Conservation (phyloP, 2,888 invertebrate species). For the Endomychus coccineus region DNA sequence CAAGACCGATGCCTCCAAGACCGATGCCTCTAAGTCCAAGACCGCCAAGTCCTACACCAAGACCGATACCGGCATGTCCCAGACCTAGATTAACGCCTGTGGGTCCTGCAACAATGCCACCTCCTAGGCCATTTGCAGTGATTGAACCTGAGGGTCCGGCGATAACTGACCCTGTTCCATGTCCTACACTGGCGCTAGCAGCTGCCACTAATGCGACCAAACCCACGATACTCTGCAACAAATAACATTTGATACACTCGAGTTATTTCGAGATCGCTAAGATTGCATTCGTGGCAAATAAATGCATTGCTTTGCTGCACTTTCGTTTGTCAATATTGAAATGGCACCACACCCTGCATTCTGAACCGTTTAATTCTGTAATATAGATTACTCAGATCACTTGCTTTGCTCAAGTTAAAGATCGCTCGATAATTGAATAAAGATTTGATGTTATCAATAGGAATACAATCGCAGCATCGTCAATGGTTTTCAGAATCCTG, state of each 20-base stretch:
- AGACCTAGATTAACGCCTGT: conserved; percentile 11
- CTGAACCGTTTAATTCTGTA: too few species aligned
- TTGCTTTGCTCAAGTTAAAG: too few species aligned
- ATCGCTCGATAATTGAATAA: too few species aligned
- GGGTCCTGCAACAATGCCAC: conserved; percentile 11
- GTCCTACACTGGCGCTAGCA: conserved; percentile 15
- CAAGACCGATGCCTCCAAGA: background rate
- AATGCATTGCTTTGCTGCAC: too few species aligned
- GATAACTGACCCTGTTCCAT: conserved; percentile 10
- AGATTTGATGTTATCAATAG: too few species aligned
- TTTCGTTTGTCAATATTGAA: too few species aligned
- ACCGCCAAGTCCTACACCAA: conserved; percentile 8
- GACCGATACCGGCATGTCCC: conserved; percentile 3
- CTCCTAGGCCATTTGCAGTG: conserved; percentile 10
- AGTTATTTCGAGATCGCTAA: too few species aligned
- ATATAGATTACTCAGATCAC: too few species aligned
- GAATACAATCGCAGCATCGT: too few species aligned
- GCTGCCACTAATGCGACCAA: conserved; percentile 16
- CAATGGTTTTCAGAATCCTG: too few species aligned
- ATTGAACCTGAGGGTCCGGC: conserved; percentile 15
- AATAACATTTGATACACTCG: conserved; percentile 1
- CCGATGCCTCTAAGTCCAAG: conserved; percentile 5
- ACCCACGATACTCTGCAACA: conserved; percentile 14
- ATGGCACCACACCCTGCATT: too few species aligned
- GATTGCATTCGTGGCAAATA: too few species aligned